Evolutionary conservation across 37 sponge, comb jelly and placozoan species (phyloP), one percentile per base, ranked within the genome.

Genomic region (Amphimedon queenslandica): DNA sequence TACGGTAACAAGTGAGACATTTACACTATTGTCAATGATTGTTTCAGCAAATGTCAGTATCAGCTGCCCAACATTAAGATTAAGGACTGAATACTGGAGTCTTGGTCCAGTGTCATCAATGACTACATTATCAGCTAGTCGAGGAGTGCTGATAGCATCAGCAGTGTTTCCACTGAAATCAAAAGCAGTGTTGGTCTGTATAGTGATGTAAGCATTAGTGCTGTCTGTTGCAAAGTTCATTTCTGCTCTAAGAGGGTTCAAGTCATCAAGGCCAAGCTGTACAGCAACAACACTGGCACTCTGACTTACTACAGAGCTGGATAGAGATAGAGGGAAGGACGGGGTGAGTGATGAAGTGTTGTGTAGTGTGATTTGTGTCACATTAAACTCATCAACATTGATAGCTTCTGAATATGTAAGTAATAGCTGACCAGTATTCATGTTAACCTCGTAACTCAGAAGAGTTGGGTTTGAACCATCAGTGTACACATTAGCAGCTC

Each of bases 331-430:
- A 24, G 37, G 42, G 37, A 77, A 84, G 23, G 31, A 30, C 24
- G 87, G 70, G 5, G 70, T 60, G 34, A 51, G 42, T 30, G 69
- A 35, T 0, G 58, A 36, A 10, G 67, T 63, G 42, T 83, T 80
- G 68, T 83, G 69, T 31, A 94, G 81, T 10, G 66, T 66, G 18
- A 94, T 63, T 29, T 67, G 68, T 37, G 75, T 61, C 56, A 78
- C 67, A 64, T 78, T 40, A 30, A 87, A 76, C 35, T 39, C 36
- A 35, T 47, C 69, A 1, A 76, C 66, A 64, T 90, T 73, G 57
- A 94, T 80, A 53, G 87, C 85, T 73, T 90, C 91, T 53, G 72
- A 75, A 42, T 91, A 95, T 27, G 78, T 80, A 18, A 95, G 66
- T 13, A 88, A 31, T 6, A 95, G 66, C 3, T 38, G 37, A 23